These are phyloP conservation scores for Girardinus metallicus DNA, from an alignment of 2,797 vertebrate genomes.

Conservation along the genomic window DNA sequence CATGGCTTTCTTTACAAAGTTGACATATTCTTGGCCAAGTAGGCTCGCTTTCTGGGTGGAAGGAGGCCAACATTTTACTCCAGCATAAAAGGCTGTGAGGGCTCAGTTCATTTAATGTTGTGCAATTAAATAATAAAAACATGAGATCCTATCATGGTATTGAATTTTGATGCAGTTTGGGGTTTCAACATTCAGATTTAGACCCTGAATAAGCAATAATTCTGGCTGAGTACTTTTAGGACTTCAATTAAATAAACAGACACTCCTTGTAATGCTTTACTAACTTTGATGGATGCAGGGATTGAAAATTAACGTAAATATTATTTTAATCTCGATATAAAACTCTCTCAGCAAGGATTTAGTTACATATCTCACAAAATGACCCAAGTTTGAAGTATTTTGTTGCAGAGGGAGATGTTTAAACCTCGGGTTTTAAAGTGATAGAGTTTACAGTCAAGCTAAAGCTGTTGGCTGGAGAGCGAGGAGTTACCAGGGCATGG, in stretches of 20 bases:
- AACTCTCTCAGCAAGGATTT: conserved; percentile 26
- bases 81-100: conserved; percentile 71
- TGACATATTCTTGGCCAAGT: conserved; percentile 84
- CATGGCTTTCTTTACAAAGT: conserved; percentile 72
- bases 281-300: conserved; percentile 40
- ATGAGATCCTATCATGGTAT: conserved; percentile 60
- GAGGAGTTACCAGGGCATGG: conserved; percentile 71
- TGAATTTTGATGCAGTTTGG: conserved; percentile 65
- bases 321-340: conserved; percentile 7
- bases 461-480: conserved; percentile 48
- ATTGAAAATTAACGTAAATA: conserved; percentile 45
- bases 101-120: conserved; percentile 75
- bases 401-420: background rate
- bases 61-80: conserved; percentile 76
- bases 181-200: conserved; percentile 60
- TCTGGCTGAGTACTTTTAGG: conserved; percentile 53
- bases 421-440: conserved; percentile 10
- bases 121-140: conserved; percentile 75
- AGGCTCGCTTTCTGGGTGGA: conserved; percentile 73
- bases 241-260: conserved; percentile 61
- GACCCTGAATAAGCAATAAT: conserved; percentile 61
- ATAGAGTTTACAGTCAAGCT: conserved; percentile 45
- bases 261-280: conserved; percentile 63
- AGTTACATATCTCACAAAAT: conserved; percentile 10
- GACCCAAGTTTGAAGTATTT: conserved; percentile 2